phyloP scores from a whole-genome alignment of 1,140 invertebrate species.

The Sitophilus oryzae region DNA sequence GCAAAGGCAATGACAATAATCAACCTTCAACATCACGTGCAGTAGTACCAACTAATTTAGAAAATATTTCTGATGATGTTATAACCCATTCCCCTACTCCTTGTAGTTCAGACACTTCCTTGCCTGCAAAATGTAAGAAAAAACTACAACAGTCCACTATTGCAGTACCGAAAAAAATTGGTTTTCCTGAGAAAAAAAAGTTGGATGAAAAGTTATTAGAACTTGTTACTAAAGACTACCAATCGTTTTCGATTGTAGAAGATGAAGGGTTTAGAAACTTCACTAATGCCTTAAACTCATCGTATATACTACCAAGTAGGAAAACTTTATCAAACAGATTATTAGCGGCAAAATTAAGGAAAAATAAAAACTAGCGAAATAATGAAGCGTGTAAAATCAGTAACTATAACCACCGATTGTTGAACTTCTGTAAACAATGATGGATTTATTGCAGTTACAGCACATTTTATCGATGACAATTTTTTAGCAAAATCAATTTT shows the following conservation, averaged over 20 bases:
- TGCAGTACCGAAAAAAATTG: slow-evolving; percentile 3
- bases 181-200: slow-evolving; percentile 12
- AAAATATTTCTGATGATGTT: too few relatives aligned
- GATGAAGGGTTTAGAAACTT: slow-evolving; percentile 22
- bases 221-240: slow-evolving; percentile 18
- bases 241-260: slow-evolving; percentile 27
- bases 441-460: slow-evolving; percentile 23
- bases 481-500: slow-evolving; percentile 18
- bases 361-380: background rate
- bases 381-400: background rate
- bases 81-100: too few relatives aligned
- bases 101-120: background rate
- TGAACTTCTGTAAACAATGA: slow-evolving; percentile 28
- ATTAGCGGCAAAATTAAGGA: slow-evolving; percentile 20
- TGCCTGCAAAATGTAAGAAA: background rate
- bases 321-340: slow-evolving; percentile 19
- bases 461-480: slow-evolving; percentile 28
- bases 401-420: slow-evolving; percentile 28
- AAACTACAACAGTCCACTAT: background rate
- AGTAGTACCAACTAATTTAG: too few relatives aligned
- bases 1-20: too few relatives aligned
- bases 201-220: slow-evolving; percentile 11
- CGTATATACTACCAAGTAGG: slow-evolving; percentile 24
- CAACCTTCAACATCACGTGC: too few relatives aligned
- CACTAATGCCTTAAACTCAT: slow-evolving; percentile 15